Evolutionary conservation across 2,888 invertebrate genomes (phyloP), one percentile per base, ranked within the genome.

Genomic region (Ectemnius lituratus): DNA sequence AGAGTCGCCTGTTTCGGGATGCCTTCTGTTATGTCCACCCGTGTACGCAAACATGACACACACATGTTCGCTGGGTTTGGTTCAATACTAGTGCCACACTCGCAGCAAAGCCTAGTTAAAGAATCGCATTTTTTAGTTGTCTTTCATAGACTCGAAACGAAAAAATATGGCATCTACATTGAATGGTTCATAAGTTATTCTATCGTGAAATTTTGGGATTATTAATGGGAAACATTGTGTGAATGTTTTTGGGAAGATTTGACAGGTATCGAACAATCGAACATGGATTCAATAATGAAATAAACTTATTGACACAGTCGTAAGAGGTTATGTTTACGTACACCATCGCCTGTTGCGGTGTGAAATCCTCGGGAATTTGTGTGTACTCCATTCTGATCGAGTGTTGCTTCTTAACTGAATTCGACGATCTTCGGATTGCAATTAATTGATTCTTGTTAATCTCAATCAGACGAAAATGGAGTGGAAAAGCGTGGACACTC

Each of bases 31-130:
- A 99, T 99, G 88, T 99, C 99, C 3, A 99, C 95, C 87, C 96
- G 94, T 46, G 96, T 95, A 57, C 99, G 93, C 49, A 99, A 91
- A 91, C 99, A 99, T 20, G 95, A 96, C 0, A 98, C 97, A 91
- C 99, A 99, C 97, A 98, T 99, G 91, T 99, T 99, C 0, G 98
- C 95, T 2, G 98, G 97, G 92, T 99, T 99, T 45, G 99, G 96
- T 85, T 97, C 96, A 70, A 99, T 99, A 20, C 94, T 92, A 14
- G 94, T 93, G 13, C 98, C 99, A 92, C 99, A 99, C 90, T 98
- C 95, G 88, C 99, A 99, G 90, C 99, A 99, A 86, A 97, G 67
- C 14, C 82, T 82, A 46, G 0, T 58, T 28, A 62, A 4, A n/a
- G 4, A 28, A 58, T 70, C 5, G 37, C 6, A n/a, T 47, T 4